Evolutionary conservation across 2,113 vertebrate genomes (phyloP).

Genomic region (Dissostichus mawsoni): DNA sequence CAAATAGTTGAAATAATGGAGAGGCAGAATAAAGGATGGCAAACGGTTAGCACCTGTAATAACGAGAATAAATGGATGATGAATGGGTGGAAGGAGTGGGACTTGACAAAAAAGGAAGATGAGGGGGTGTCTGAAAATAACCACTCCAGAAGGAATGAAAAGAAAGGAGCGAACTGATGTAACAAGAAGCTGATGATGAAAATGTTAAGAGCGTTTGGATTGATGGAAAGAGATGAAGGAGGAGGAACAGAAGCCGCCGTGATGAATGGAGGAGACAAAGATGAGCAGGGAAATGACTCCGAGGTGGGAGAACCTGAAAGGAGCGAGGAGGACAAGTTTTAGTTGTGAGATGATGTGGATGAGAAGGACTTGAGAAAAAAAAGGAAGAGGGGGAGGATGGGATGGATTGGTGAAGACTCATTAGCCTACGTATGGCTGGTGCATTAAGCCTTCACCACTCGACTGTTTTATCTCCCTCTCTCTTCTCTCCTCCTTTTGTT

Average conservation of each 20-base stretch:
- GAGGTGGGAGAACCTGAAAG: conserved; percentile 37
- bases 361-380: conserved; percentile 20
- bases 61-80: conserved; percentile 54
- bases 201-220: conserved; percentile 17
- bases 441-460: conserved; percentile 66
- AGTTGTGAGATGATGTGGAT: conserved; percentile 60
- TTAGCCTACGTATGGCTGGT: conserved; percentile 72
- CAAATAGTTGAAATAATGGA: not conserved
- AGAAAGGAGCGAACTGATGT: conserved; percentile 11
- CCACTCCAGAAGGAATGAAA: conserved; percentile 41
- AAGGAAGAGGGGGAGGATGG: conserved; percentile 30
- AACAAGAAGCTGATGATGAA: conserved; percentile 45
- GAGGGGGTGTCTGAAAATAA: conserved; percentile 55
- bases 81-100: conserved; percentile 56
- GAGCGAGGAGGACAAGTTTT: conserved; percentile 60
- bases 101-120: conserved; percentile 49
- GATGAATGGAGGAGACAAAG: conserved; percentile 46
- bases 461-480: conserved; percentile 58
- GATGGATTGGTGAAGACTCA: conserved; percentile 64
- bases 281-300: conserved; percentile 43
- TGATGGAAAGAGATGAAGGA: conserved; percentile 50
- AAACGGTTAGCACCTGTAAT: conserved; percentile 48
- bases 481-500: conserved; percentile 74
- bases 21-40: not conserved
- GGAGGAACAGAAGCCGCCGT: conserved; percentile 13